These are phyloP conservation scores for Sarotherodon lohbergeri DNA, from an alignment of 2,113 vertebrate species.

Conservation along the genomic window DNA sequence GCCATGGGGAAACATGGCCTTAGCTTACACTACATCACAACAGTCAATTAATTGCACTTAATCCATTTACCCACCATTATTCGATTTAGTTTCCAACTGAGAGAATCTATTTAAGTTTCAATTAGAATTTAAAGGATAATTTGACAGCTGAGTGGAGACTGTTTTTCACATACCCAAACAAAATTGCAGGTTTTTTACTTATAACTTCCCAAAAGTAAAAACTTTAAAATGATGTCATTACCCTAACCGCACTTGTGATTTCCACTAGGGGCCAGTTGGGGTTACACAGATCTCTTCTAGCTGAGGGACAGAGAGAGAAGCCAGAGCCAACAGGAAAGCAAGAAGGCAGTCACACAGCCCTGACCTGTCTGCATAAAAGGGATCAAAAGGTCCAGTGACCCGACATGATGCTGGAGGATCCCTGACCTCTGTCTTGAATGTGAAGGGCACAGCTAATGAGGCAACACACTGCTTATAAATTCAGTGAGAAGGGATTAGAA, in stretches of 20 bases:
- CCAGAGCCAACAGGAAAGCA: neutral
- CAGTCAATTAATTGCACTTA: neutral
- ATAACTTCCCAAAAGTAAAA: neutral
- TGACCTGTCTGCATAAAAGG: conserved; percentile 17
- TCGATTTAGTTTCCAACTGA: neutral
- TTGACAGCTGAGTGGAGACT: neutral
- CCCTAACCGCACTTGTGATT: neutral
- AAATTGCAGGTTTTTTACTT: neutral
- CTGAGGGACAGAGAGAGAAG: neutral
- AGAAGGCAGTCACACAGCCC: conserved; percentile 29
- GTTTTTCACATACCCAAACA: neutral
- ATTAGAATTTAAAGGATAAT: neutral
- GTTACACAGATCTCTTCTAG: conserved; percentile 6
- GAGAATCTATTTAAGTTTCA: neutral
- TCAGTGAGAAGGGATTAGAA: neutral
- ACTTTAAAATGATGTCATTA: neutral
- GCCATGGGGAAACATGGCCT: neutral
- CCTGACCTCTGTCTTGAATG: conserved; percentile 13
- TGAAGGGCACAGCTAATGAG: conserved; percentile 21
- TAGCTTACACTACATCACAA: neutral
- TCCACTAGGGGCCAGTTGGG: conserved; percentile 3
- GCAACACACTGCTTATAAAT: neutral
- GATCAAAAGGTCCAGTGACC: conserved; percentile 9
- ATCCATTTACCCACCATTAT: neutral
- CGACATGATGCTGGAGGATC: conserved; percentile 31